A percentile compares a stretch with the other conserved stretches of the same genome.
phyloP scores from a whole-genome alignment of 2,113 vertebrate species.

The Asarcornis scutulata region DNA sequence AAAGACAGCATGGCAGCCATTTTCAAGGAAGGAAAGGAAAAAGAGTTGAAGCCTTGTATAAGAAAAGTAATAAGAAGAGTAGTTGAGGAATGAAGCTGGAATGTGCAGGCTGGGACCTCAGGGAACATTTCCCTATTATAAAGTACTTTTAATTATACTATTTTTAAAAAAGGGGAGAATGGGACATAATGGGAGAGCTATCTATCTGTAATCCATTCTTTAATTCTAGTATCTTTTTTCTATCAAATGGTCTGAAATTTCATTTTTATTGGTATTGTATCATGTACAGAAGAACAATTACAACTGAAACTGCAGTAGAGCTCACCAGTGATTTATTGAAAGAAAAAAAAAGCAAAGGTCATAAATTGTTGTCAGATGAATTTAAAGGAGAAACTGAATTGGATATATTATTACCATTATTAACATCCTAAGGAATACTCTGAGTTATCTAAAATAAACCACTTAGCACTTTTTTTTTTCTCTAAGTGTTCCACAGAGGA shows the following conservation, averaged over 20 bases:
- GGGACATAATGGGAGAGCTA: not conserved
- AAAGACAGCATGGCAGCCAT: not conserved
- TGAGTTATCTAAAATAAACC: not conserved
- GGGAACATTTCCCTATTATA: not conserved
- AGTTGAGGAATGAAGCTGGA: not conserved
- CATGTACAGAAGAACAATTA: not conserved
- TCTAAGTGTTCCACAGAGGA: not conserved
- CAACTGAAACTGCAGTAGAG: not conserved
- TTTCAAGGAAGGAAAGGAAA: not conserved
- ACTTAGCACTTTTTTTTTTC: not conserved
- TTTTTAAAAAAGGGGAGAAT: fast-evolving
- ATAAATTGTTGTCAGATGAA: not conserved
- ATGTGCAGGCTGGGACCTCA: not conserved
- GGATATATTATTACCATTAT: not conserved
- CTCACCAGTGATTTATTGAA: not conserved
- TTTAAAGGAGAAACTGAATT: not conserved
- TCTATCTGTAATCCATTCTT: not conserved
- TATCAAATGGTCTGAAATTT: not conserved
- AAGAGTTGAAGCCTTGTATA: not conserved
- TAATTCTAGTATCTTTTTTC: not conserved
- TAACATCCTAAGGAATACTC: not conserved
- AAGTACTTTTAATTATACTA: not conserved
- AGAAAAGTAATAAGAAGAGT: not conserved
- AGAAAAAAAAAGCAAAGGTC: not conserved
- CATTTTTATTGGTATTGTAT: not conserved